Evolutionary conservation across 2,113 vertebrate species (phyloP).

Genomic region (Turnix velox): DNA sequence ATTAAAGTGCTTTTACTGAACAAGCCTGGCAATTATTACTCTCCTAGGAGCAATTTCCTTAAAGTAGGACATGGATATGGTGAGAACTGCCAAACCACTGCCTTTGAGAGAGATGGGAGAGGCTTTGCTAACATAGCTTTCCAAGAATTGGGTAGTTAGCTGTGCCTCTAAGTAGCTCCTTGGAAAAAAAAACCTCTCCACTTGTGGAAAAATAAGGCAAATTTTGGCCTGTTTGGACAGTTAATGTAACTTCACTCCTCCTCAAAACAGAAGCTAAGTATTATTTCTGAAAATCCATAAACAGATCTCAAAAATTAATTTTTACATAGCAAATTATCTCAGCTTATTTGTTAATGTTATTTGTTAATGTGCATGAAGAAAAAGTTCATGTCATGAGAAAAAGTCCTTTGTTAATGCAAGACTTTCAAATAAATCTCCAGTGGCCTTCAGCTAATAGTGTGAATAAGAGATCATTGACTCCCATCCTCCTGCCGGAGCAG

Average conservation of each 20-base stretch:
- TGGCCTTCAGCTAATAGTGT: neutral
- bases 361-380: neutral
- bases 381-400: neutral
- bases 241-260: neutral
- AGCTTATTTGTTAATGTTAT: neutral
- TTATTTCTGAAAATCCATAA: neutral
- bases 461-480: too few species aligned
- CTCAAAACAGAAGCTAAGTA: neutral
- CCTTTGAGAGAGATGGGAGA: neutral
- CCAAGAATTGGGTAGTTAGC: neutral
- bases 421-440: neutral
- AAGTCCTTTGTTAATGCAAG: neutral
- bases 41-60: neutral
- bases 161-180: neutral
- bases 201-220: neutral
- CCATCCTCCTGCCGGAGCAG: too few species aligned
- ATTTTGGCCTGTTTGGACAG: neutral
- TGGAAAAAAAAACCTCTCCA: neutral
- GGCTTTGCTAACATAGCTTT: neutral
- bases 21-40: neutral
- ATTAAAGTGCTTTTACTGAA: neutral
- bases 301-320: neutral
- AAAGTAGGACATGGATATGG: neutral
- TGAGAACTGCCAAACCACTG: neutral
- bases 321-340: neutral